Conservation (phyloP, 2,888 invertebrate genomes). For the Agriopis leucophaearia region DNA sequence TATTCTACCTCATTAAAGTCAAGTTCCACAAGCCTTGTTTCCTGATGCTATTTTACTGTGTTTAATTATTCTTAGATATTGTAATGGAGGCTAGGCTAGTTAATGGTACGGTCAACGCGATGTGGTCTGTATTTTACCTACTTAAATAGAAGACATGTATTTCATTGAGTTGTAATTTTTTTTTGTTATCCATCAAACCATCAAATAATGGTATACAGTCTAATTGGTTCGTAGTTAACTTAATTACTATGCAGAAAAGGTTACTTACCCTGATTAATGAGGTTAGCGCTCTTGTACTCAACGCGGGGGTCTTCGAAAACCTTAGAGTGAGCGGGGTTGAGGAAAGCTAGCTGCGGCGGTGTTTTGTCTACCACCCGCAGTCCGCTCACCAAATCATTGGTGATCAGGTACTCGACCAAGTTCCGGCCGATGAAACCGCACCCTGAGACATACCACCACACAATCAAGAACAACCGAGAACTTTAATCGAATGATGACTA, state of each 20-base stretch:
- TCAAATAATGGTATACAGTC: neutral
- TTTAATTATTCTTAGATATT: no score
- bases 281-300: constrained; percentile 96
- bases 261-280: constrained; percentile 93
- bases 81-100: no score
- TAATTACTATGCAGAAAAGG: constrained; percentile 40
- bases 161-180: neutral
- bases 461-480: constrained; percentile 47
- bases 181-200: neutral
- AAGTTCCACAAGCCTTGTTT: no score
- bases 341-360: constrained; percentile 96
- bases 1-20: no score
- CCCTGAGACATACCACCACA: constrained; percentile 86
- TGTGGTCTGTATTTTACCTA: no score
- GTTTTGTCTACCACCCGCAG: constrained; percentile 96
- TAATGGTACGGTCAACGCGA: no score
- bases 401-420: constrained; percentile 92
- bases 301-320: constrained; percentile 91
- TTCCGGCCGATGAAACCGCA: constrained; percentile 98
- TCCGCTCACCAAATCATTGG: constrained; percentile 90
- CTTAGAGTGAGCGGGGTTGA: constrained; percentile 90
- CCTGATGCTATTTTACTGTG: no score
- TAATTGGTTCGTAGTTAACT: constrained; percentile 10
- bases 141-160: neutral
- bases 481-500: constrained; percentile 72